A percentile compares a stretch with the other conserved stretches of the same genome.
These are phyloP conservation scores for Drosophila novamexicana DNA, from an alignment of 1,140 invertebrate species.

Conservation along the genomic window DNA sequence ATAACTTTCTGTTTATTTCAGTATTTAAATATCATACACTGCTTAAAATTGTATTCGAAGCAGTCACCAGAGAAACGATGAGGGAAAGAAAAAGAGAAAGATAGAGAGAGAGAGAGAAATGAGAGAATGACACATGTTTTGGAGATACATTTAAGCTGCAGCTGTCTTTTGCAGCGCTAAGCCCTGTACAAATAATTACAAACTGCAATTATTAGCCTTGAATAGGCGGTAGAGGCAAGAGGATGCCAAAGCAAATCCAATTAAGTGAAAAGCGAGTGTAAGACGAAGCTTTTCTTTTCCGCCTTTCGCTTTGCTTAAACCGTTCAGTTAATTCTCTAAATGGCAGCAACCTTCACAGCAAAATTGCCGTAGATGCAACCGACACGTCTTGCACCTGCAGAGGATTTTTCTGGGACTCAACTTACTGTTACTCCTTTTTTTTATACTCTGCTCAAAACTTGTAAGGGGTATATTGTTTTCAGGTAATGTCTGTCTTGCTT, in stretches of 20 bases:
- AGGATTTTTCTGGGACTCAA: slow-evolving; percentile 24
- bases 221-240: slow-evolving; percentile 34
- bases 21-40: slow-evolving; percentile 41
- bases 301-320: slow-evolving; percentile 11
- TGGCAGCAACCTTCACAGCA: slow-evolving; percentile 35
- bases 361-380: slow-evolving; percentile 36
- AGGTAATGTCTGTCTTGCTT: too few species aligned
- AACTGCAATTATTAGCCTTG: slow-evolving; percentile 78
- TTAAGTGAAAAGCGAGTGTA: slow-evolving; percentile 82
- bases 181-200: slow-evolving; percentile 75
- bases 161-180: slow-evolving; percentile 44
- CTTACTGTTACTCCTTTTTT: neutral
- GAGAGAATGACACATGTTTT: neutral
- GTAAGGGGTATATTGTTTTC: too few species aligned
- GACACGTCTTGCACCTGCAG: slow-evolving; percentile 34
- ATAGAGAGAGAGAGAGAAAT: neutral
- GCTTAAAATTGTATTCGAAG: slow-evolving; percentile 34
- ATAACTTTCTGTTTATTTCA: slow-evolving; percentile 38
- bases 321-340: slow-evolving; percentile 56
- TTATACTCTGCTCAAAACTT: too few species aligned
- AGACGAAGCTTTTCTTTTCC: slow-evolving; percentile 62
- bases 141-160: slow-evolving; percentile 31
- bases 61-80: slow-evolving; percentile 9
- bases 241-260: slow-evolving; percentile 72
- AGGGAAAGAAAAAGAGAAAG: neutral